Conservation (phyloP, 2,888 invertebrate species). For the Mystacides longicornis region DNA sequence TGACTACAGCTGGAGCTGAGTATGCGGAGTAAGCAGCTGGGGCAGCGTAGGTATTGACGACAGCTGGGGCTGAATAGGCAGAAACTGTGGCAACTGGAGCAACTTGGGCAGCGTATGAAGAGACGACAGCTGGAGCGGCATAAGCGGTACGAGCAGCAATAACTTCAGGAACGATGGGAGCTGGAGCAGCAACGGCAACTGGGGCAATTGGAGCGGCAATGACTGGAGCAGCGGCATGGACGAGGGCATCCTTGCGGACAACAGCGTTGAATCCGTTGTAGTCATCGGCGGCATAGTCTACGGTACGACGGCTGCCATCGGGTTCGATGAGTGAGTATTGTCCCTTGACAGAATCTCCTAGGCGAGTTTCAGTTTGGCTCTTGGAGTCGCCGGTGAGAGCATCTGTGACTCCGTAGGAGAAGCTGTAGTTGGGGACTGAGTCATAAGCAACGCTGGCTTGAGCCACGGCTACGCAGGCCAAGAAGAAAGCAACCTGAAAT, state of each 20-base stretch:
- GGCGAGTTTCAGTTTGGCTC: constrained; percentile 46
- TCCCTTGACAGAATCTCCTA: constrained; percentile 44
- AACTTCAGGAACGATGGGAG: constrained; percentile 6
- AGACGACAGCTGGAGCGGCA: constrained; percentile 13
- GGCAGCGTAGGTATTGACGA: constrained; percentile 18
- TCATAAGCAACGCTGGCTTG: constrained; percentile 35
- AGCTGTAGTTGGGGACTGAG: constrained; percentile 35
- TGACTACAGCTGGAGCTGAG: constrained; percentile 26
- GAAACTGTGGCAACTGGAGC: constrained; percentile 11
- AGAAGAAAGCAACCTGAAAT: constrained; percentile 39
- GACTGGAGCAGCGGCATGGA: constrained; percentile 21
- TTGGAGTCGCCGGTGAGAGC: constrained; percentile 50
- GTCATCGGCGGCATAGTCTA: constrained; percentile 49
- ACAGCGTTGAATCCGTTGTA: constrained; percentile 35
- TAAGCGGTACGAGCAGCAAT: constrained; percentile 27
- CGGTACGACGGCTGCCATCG: constrained; percentile 48
- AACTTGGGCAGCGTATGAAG: constrained; percentile 24
- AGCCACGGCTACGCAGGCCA: constrained; percentile 35
- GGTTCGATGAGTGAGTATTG: constrained; percentile 49
- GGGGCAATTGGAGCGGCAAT: constrained; percentile 23
- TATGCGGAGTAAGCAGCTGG: constrained; percentile 25
- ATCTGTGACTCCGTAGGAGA: constrained; percentile 49
- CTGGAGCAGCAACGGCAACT: constrained; percentile 10
- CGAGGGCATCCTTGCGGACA: constrained; percentile 32
- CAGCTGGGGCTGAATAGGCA: constrained; percentile 23